phyloP scores from a whole-genome alignment of 2,888 invertebrate genomes.

The Steromphala cineraria region DNA sequence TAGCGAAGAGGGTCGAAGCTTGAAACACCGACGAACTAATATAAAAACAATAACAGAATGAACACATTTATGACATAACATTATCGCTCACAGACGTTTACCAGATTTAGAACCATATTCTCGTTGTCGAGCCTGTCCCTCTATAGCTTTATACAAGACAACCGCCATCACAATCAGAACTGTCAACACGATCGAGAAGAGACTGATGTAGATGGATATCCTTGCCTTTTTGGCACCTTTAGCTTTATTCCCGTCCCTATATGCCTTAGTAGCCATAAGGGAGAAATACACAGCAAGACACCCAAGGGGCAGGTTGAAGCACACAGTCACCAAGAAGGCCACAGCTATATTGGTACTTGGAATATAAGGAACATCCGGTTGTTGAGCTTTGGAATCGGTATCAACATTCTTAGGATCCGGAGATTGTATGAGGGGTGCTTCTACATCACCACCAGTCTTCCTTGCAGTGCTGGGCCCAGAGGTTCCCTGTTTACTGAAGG shows the following conservation, averaged over 20 bases:
- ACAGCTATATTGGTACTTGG: conserved; percentile 53
- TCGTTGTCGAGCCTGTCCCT: conserved; percentile 27
- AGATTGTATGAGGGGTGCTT: background rate
- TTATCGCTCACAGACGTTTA: background rate
- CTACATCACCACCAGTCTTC: background rate
- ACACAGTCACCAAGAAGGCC: conserved; percentile 51
- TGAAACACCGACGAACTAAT: background rate
- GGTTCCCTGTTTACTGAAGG: background rate
- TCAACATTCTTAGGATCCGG: background rate
- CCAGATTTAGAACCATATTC: background rate
- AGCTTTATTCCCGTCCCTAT: conserved; percentile 44
- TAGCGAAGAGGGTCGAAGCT: too few relatives aligned
- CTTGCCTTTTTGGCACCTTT: conserved; percentile 44
- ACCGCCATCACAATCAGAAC: conserved; percentile 49
- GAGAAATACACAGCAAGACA: conserved; percentile 51
- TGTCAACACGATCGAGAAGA: conserved; percentile 50
- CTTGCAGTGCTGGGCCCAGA: background rate
- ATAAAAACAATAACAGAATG: background rate
- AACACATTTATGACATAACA: background rate
- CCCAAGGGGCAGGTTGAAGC: conserved; percentile 54
- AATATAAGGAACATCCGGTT: background rate
- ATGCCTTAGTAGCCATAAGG: conserved; percentile 47
- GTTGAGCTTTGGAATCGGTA: background rate
- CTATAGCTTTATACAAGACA: conserved; percentile 45
- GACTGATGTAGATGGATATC: conserved; percentile 46